Percentiles rank a stretch among this genome's conserved stretches.
Conservation (phyloP, 2,888 invertebrate species). For the Piscicola geometra region DNA sequence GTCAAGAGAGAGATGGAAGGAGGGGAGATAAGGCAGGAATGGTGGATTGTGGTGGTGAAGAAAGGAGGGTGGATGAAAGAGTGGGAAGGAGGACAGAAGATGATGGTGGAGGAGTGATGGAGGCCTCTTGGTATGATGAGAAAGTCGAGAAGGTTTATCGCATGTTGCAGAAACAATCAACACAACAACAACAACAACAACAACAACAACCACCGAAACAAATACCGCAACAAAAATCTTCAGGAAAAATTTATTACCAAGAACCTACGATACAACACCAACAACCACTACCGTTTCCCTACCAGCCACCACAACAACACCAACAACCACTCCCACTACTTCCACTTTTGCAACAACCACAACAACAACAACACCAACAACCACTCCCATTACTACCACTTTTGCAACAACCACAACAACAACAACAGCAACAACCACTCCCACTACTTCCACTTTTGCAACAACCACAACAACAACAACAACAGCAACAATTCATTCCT, state of each 20-base stretch:
- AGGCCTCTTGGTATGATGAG: neutral
- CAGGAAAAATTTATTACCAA: no score
- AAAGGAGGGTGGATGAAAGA: neutral
- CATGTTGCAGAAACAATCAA: neutral
- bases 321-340: no score
- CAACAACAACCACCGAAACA: no score
- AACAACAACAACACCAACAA: neutral
- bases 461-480: conserved; percentile 1
- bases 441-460: neutral
- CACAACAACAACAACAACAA: no score
- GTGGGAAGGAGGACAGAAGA: neutral
- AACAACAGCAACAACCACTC: conserved; percentile 5
- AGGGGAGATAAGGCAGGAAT: neutral
- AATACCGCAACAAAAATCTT: no score
- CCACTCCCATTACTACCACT: neutral
- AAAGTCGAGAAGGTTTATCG: neutral
- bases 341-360: no score
- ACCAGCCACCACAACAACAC: neutral
- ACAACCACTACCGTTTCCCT: neutral
- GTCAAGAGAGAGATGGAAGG: no score
- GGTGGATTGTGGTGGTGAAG: neutral
- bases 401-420: neutral
- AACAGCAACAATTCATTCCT: neutral
- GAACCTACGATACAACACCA: neutral
- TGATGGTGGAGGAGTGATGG: neutral